Evolutionary conservation across 2,797 vertebrate genomes (phyloP), one percentile per base, ranked within the genome.

Genomic region (Labroides dimidiatus): DNA sequence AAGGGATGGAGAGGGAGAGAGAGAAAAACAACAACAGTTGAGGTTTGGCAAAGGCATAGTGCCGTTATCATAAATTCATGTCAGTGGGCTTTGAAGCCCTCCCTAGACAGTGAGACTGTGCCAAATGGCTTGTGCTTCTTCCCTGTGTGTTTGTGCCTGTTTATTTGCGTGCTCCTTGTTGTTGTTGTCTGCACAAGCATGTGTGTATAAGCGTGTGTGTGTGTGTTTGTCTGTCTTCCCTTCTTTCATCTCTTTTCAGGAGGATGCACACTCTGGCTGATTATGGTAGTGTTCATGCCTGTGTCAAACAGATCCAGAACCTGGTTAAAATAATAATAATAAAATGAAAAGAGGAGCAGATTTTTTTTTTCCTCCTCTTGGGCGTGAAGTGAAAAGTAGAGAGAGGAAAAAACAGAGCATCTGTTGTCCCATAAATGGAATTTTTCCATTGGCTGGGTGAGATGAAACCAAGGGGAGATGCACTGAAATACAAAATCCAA

Each of bases 11-110:
- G 77, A 81, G 80, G 71, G 80, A 83, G 80, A 41, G 78, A 64
- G 84, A 89, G 82, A 85, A 91, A 91, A 93, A 94, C 90, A 93
- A 94, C 92, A 94, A 93, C 91, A 89, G 88, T 92, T 92, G 90
- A 90, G 85, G 92, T 93, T 94, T 94, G 93, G 93, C 93, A 93
- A 93, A 93, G 89, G 87, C 84, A 87, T 73, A 87, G 86, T 78
- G 74, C 84, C 85, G 91, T 91, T 92, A 93, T 94, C 92, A 94
- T 93, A 93, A 93, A 95, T 94, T 93, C 92, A 94, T 94, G 92
- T 94, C 93, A 94, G 86, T 87, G 92, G 90, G 93, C 93, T 94
- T 95, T 95, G 94, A 95, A 94, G 92, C 90, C 85, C 80, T 94
- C 93, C 93, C 92, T 84, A 91, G 91, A 93, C 91, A 91, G 77